These are phyloP conservation scores for Mythimna lalbum DNA, from an alignment of 2,888 invertebrate species.

Conservation along the genomic window DNA sequence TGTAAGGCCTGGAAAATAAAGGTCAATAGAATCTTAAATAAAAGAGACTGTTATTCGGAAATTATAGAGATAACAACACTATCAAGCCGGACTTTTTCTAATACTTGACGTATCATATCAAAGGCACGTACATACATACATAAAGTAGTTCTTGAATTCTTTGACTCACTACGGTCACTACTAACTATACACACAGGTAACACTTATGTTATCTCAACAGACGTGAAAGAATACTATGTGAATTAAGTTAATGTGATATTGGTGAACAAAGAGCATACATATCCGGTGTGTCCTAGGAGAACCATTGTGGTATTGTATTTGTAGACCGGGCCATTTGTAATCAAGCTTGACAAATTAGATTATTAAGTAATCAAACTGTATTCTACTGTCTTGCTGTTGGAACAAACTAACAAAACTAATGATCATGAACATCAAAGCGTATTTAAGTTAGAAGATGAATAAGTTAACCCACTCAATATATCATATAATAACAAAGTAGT, in stretches of 20 bases:
- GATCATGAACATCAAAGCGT: slow-evolving; percentile 50
- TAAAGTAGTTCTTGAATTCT: slow-evolving; percentile 5
- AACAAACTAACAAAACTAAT: slow-evolving; percentile 50
- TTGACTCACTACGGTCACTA: not conserved
- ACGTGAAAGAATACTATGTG: slow-evolving; percentile 58
- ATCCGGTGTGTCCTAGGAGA: slow-evolving; percentile 72
- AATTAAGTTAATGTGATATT: slow-evolving; percentile 70
- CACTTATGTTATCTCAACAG: slow-evolving; percentile 12
- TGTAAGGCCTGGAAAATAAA: not conserved
- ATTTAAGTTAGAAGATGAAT: slow-evolving; percentile 44
- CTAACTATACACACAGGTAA: not conserved
- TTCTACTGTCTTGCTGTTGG: slow-evolving; percentile 41
- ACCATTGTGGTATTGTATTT: slow-evolving; percentile 77
- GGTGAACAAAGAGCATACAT: slow-evolving; percentile 70
- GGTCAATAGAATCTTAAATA: not conserved
- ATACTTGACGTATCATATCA: not conserved
- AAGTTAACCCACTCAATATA: slow-evolving; percentile 45
- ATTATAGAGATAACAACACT: not conserved
- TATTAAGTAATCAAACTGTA: slow-evolving; percentile 69
- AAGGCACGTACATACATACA: not conserved
- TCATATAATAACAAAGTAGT: slow-evolving; percentile 60
- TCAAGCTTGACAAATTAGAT: slow-evolving; percentile 75
- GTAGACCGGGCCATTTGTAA: slow-evolving; percentile 72
- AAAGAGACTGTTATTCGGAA: not conserved
- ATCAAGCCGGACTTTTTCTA: not conserved